Base-by-base conservation (phyloP, 2,113 vertebrate species). In the Sinosuthora webbiana region DNA sequence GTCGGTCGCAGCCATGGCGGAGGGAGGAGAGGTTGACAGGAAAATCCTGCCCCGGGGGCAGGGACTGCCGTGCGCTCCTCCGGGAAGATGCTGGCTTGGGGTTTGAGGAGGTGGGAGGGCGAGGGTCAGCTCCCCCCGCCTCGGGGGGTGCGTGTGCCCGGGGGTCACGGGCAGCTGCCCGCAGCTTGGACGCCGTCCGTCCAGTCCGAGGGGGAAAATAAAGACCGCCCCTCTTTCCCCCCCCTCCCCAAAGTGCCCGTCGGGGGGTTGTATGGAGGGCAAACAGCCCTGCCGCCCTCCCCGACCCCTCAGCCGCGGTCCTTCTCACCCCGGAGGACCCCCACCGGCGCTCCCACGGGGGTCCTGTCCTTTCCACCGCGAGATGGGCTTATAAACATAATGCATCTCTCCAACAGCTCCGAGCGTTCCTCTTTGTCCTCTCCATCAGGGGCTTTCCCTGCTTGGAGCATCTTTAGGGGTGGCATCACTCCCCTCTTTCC, bases 1-100 rank as follows among this genome's bases (percentile, higher is more conserved):
- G 95, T 97, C 97, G 96, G 96, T 98, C 98, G 98, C 98, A 98
- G 98, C 98, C 98, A 99, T 99, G 99, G 99, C 99, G 99, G 99
- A 99, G 98, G 98, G 99, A 98, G 97, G 99, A 92, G 98, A 99
- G 97, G 98, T 85, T 85, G 89, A 89, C 89, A 89, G 89, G 93
- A 84, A 92, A 92, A 94, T 89, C 85, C 93, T 94, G 93, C 93
- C 93, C 93, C 83, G 79, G 63, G 89, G 84, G 63, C 74, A 91
- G 75, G 39, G 80, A 81, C 80, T 59, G 93, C 93, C 57, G 62
- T 24, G 80, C 78, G 52, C 57, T 76, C 80, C 79, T 18, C 63
- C 50, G 93, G 79, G 93, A 65, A 39, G 80, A 67, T 85, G 84
- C 74, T 9, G 35, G 56, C n/a, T 59, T 35, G 74, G 77, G 83